Percentiles rank a stretch among this genome's conserved stretches.
Evolutionary conservation across 2,797 vertebrate species (phyloP).

Genomic region (Triplophysa yarkandensis): DNA sequence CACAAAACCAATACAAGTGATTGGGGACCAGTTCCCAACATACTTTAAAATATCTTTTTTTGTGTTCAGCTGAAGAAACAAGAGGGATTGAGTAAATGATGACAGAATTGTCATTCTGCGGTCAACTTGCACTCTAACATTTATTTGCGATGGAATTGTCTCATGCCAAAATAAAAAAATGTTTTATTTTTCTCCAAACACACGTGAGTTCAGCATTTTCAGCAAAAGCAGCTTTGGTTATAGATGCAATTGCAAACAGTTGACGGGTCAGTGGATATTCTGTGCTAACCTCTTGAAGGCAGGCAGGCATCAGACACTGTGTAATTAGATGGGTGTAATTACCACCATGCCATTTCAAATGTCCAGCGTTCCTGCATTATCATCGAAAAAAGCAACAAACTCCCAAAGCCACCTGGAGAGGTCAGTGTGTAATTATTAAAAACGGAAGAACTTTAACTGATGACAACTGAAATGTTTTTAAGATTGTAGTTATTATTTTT

Average conservation of each 20-base stretch:
- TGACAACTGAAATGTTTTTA: slow-evolving; percentile 49
- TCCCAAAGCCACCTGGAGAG: slow-evolving; percentile 52
- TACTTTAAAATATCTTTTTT: too few relatives aligned
- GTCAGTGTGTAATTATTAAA: slow-evolving; percentile 63
- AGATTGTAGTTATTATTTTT: slow-evolving; percentile 41
- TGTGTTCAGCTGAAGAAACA: too few relatives aligned
- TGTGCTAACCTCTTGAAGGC: slow-evolving; percentile 58
- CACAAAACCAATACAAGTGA: too few relatives aligned
- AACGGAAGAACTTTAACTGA: slow-evolving; percentile 51
- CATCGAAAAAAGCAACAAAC: slow-evolving; percentile 63
- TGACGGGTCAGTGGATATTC: slow-evolving; percentile 63
- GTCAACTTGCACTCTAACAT: too few relatives aligned
- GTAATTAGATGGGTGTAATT: slow-evolving; percentile 68
- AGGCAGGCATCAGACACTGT: slow-evolving; percentile 58
- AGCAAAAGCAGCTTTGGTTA: slow-evolving; percentile 54
- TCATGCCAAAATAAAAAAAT: too few relatives aligned
- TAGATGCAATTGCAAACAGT: slow-evolving; percentile 53
- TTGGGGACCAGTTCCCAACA: too few relatives aligned
- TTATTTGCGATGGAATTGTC: too few relatives aligned
- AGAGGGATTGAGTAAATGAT: too few relatives aligned
- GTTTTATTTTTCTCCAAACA: slow-evolving; percentile 44
- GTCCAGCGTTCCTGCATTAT: slow-evolving; percentile 62
- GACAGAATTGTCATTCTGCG: too few relatives aligned
- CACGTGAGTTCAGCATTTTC: slow-evolving; percentile 49
- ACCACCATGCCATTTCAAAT: slow-evolving; percentile 66